Evolutionary conservation across 2,113 vertebrate species (phyloP).

Genomic region (Mohoua ochrocephala): DNA sequence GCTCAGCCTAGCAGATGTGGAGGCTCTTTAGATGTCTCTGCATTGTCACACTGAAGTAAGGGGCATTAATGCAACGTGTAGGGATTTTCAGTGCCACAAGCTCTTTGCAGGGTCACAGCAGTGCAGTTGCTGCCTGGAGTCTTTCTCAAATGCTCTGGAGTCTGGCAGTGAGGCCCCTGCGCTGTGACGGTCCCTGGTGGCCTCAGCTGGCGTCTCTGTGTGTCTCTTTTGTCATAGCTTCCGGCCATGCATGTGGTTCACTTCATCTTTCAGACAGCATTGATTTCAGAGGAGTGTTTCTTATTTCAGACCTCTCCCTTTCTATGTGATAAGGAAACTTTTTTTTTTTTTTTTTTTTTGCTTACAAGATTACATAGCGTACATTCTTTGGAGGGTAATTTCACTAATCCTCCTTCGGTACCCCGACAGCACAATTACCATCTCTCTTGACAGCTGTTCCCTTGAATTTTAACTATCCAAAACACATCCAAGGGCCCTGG

Average conservation of each 20-base stretch:
- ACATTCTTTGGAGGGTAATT: not conserved
- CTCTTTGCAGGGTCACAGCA: not conserved
- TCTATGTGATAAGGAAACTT: not conserved
- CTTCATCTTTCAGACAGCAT: not conserved
- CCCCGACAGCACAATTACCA: not conserved
- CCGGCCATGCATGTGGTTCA: not conserved
- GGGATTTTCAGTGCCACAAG: not conserved
- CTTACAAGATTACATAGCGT: not conserved
- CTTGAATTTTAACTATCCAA: conserved; percentile 25
- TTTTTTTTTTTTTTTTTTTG: not conserved
- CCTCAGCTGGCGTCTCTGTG: not conserved
- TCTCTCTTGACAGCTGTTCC: conserved; percentile 22
- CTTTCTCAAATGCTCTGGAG: not conserved
- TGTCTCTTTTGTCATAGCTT: not conserved
- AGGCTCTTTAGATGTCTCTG: not conserved
- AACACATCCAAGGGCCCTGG: not conserved
- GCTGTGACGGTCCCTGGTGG: not conserved
- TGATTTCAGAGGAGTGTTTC: not conserved
- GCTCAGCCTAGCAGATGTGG: not conserved
- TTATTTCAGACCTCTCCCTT: not conserved
- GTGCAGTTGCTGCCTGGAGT: not conserved
- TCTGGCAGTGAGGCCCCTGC: not conserved
- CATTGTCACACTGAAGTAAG: not conserved
- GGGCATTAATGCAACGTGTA: accelerated
- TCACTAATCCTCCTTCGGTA: not conserved